Evolutionary conservation across 2,797 vertebrate genomes (phyloP).

Genomic region (Rhinatrema bivittatum): DNA sequence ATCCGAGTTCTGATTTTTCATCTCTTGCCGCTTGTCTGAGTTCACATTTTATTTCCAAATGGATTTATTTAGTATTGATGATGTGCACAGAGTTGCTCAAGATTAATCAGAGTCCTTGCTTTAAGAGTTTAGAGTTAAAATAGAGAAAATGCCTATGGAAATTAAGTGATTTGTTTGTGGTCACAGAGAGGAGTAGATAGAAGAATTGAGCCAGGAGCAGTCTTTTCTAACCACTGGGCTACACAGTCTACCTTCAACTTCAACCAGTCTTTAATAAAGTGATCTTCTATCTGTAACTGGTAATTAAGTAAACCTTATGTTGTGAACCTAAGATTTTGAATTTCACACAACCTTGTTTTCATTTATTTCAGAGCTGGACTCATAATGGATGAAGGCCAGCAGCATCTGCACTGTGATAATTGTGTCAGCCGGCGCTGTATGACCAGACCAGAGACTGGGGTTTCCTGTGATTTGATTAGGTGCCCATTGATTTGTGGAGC

Average conservation of each 20-base stretch:
- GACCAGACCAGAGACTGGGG: constrained; percentile 77
- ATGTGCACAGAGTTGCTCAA: no score
- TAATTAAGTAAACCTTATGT: not conserved
- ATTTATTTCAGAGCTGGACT: constrained; percentile 35
- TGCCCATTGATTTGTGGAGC: constrained; percentile 92
- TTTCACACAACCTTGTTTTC: constrained; percentile 9
- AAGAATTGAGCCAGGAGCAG: not conserved
- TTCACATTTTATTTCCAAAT: not conserved
- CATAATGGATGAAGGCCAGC: constrained; percentile 74
- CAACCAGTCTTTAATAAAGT: constrained; percentile 2
- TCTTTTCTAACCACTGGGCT: not conserved
- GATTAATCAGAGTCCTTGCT: no score
- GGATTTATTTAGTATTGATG: no score
- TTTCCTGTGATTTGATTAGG: constrained; percentile 87
- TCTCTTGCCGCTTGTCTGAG: no score
- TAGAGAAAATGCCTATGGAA: no score
- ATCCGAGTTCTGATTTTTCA: no score
- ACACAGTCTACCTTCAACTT: not conserved
- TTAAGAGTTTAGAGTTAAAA: no score
- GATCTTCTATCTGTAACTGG: no score
- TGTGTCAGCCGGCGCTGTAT: constrained; percentile 96
- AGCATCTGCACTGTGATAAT: constrained; percentile 86
- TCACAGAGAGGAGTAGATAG: no score
- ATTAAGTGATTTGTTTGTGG: no score
- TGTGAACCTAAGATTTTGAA: not conserved